These are phyloP conservation scores for Paedocypris micromegethes DNA, from an alignment of 2,797 vertebrate species.

Conservation along the genomic window DNA sequence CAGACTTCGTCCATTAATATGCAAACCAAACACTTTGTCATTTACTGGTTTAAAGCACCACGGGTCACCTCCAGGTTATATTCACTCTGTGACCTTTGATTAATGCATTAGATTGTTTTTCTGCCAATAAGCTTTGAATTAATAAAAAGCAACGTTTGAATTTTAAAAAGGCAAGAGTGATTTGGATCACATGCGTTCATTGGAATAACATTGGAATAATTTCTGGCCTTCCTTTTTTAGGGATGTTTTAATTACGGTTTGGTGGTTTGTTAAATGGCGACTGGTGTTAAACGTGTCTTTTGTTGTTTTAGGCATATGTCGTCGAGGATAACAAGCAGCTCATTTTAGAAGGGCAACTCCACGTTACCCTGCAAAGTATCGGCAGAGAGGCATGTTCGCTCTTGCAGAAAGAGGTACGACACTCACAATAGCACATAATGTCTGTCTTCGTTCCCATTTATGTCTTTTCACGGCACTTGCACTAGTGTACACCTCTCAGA, in stretches of 20 bases:
- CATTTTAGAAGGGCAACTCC: slow-evolving; percentile 93
- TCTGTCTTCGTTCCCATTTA: not conserved
- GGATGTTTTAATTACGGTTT: not conserved
- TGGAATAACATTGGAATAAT: no score
- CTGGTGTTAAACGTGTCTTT: not conserved
- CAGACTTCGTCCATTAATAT: no score
- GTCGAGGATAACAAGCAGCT: slow-evolving; percentile 95
- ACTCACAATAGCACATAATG: slow-evolving; percentile 1
- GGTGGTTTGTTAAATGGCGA: not conserved
- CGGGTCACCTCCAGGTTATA: no score
- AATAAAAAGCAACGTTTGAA: no score
- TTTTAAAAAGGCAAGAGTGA: no score
- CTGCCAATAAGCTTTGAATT: no score
- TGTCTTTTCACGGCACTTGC: not conserved
- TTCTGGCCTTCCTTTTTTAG: no score
- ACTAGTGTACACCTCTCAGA: not conserved
- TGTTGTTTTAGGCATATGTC: slow-evolving; percentile 78
- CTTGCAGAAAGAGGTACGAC: slow-evolving; percentile 82
- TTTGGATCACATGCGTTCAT: no score
- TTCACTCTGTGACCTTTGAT: no score
- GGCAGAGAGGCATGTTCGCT: slow-evolving; percentile 86
- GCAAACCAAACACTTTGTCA: no score
- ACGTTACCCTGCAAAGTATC: slow-evolving; percentile 80
- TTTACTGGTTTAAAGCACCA: no score
- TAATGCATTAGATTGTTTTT: no score